Base-by-base conservation (phyloP, 2,888 invertebrate genomes). In the Sinodicranocentrus sp. region DNA sequence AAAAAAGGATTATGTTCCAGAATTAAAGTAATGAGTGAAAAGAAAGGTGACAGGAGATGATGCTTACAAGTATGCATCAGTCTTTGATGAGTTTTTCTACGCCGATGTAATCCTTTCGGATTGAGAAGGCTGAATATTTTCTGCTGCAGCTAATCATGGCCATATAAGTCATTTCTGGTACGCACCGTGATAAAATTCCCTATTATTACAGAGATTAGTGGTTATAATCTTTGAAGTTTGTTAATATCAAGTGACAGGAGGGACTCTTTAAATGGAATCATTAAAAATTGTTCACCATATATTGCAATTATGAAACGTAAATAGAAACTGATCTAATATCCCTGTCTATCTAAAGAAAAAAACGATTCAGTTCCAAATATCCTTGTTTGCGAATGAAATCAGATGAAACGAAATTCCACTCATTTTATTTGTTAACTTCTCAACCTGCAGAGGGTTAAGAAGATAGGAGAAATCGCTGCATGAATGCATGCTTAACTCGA, bases 1-100 rank as follows among this genome's bases (percentile, higher is more conserved):
- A n/a, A n/a, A n/a, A n/a, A n/a, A n/a, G 65, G 65, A 65, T 65
- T 65, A 65, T 43, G 65, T 65, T 65, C 65, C 65, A 65, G 65
- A 65, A 43, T 61, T 43, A 65, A 43, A 65, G 15, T 28, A 43
- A 21, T 21, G 33, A 59, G 17, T 39, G 39, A 5, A 39, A 39
- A 39, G 39, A 39, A 39, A 39, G 39, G 39, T 8, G 39, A 13
- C 39, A 39, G 5, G 39, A 39, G n/a, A n/a, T n/a, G n/a, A n/a
- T n/a, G n/a, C n/a, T n/a, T n/a, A n/a, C 39, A 39, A 39, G 39
- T 39, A 13, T 5, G 6, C 39, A 13, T 39, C 6, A 8, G 6
- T 39, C 39, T 8, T 8, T 8, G 13, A 39, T 13, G 39, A 39
- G 39, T 33, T 33, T 6, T 33, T 33, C 48, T 48, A 10, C 13